These are phyloP conservation scores for Centropristis striata DNA, from an alignment of 2,113 vertebrate genomes.

Conservation along the genomic window DNA sequence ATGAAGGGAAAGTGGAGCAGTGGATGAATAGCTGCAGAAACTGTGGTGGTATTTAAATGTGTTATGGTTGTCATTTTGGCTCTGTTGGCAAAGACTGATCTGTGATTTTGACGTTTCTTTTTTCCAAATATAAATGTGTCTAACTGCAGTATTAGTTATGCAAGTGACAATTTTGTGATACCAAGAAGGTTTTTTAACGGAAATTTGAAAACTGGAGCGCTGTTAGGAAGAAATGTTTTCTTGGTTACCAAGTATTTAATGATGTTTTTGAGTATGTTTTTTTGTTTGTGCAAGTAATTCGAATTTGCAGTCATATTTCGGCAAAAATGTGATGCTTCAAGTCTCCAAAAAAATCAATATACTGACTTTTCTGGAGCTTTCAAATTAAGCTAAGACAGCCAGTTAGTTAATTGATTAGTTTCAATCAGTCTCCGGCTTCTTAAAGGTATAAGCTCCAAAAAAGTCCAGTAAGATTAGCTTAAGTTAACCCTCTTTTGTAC, in stretches of 20 bases:
- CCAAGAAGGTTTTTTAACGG: neutral
- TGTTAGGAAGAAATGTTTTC: neutral
- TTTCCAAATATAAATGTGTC: conserved; percentile 5
- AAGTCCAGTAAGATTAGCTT: too few species aligned
- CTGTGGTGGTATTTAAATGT: neutral
- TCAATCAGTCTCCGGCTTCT: neutral
- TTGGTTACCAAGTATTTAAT: neutral
- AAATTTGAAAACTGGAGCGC: neutral
- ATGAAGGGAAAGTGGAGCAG: conserved; percentile 34
- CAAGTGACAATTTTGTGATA: neutral
- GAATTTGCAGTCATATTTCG: neutral
- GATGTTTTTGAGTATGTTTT: neutral
- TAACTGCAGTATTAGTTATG: neutral
- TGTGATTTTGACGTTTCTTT: neutral
- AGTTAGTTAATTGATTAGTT: neutral
- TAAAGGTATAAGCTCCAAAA: neutral
- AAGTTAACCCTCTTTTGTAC: too few species aligned
- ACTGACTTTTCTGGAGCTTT: neutral
- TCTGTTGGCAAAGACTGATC: neutral
- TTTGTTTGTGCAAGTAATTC: conserved; percentile 5
- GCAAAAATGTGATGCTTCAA: neutral
- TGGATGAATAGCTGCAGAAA: conserved; percentile 11
- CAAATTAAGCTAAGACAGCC: neutral
- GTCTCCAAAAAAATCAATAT: neutral
- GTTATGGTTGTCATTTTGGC: neutral